A percentile compares a stretch with the other conserved stretches of the same genome.
These are phyloP conservation scores for Idaea aversata DNA, from an alignment of 2,888 invertebrate genomes.

Conservation along the genomic window DNA sequence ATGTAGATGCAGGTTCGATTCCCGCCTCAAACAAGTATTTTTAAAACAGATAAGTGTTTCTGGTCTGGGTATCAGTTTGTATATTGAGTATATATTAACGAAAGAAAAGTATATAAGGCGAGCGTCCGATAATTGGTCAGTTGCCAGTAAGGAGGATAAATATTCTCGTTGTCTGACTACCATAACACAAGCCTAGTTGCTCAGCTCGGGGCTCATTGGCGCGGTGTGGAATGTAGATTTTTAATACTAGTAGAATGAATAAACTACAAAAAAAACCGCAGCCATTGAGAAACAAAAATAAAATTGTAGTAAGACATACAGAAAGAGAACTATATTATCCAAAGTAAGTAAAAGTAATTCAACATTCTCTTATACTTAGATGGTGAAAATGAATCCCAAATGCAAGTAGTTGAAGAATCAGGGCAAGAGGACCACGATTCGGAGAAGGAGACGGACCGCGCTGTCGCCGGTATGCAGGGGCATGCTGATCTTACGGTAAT, in stretches of 20 bases:
- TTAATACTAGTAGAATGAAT: too few species aligned
- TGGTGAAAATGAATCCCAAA: constrained; percentile 52
- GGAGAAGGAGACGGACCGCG: constrained; percentile 62
- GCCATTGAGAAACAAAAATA: not conserved
- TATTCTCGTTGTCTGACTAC: too few species aligned
- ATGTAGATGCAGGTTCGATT: too few species aligned
- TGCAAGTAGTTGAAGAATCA: constrained; percentile 60
- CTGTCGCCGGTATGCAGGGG: constrained; percentile 68
- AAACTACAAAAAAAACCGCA: too few species aligned
- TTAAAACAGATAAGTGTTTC: too few species aligned
- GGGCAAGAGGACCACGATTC: constrained; percentile 41
- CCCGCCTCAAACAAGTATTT: too few species aligned
- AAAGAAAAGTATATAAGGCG: too few species aligned
- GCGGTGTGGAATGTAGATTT: not conserved
- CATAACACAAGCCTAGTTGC: too few species aligned
- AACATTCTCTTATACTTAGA: constrained; percentile 36
- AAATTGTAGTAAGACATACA: not conserved
- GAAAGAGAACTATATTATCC: not conserved
- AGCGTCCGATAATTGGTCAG: too few species aligned
- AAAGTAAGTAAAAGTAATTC: not conserved
- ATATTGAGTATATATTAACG: too few species aligned
- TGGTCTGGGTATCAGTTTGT: too few species aligned
- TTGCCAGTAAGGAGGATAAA: too few species aligned
- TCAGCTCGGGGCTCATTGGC: not conserved
- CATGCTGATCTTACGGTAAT: not conserved